These are phyloP conservation scores for Dicrostonyx torquatus DNA, from an alignment of 2,797 vertebrate genomes.

Conservation along the genomic window DNA sequence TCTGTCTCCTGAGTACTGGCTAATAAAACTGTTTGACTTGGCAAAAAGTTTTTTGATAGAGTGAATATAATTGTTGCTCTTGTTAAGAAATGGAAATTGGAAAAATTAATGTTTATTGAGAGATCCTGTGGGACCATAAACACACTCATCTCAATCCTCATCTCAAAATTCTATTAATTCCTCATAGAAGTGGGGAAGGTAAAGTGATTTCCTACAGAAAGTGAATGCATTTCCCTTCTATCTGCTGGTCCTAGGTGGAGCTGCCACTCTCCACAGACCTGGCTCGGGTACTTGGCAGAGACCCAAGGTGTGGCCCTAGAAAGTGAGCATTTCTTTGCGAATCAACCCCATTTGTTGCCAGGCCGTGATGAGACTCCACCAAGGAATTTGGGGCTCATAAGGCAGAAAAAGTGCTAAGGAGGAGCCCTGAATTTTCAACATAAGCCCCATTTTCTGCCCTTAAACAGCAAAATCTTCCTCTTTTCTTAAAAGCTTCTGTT, in stretches of 20 bases:
- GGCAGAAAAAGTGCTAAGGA: background rate
- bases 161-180: slow-evolving; percentile 32
- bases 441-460: background rate
- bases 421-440: background rate
- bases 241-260: background rate
- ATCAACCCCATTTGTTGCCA: background rate
- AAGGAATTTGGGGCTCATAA: background rate
- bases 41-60: slow-evolving; percentile 26
- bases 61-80: slow-evolving; percentile 14
- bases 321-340: slow-evolving; percentile 21
- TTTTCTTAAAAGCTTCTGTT: slow-evolving; percentile 28
- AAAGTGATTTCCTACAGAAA: slow-evolving; percentile 22
- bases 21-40: background rate
- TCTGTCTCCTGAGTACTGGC: background rate
- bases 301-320: background rate
- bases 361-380: background rate
- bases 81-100: slow-evolving; percentile 24
- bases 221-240: background rate
- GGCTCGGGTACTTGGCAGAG: background rate
- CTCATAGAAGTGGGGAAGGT: slow-evolving; percentile 1
- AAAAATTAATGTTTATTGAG: slow-evolving; percentile 45
- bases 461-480: background rate
- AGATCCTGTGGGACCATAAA: background rate
- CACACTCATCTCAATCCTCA: background rate
- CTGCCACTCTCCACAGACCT: background rate